Evolutionary conservation across 2,797 vertebrate species (phyloP).

Genomic region (Calcarius lapponicus): DNA sequence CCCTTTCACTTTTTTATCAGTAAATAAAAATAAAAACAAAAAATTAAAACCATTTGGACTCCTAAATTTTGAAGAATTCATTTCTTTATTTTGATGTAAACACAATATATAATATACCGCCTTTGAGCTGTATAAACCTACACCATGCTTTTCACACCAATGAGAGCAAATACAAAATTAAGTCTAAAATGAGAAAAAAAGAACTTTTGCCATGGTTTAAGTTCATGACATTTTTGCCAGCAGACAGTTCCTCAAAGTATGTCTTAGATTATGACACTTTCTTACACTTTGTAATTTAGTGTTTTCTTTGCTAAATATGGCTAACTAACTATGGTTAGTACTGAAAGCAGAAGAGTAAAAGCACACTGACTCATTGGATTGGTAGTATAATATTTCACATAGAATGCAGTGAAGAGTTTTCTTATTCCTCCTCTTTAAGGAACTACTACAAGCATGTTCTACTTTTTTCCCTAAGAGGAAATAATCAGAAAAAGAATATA

Average conservation of each 20-base stretch:
- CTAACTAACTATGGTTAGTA: slow-evolving; percentile 52
- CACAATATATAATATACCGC: neutral
- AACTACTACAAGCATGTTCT: neutral
- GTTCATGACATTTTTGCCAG: neutral
- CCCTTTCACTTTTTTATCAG: neutral
- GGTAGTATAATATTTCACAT: neutral
- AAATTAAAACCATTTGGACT: neutral
- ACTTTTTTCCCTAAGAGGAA: neutral
- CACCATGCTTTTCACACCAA: neutral
- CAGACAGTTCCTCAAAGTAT: slow-evolving; percentile 41
- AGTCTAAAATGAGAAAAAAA: neutral
- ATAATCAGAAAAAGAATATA: neutral
- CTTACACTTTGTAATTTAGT: slow-evolving; percentile 54
- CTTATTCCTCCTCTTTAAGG: slow-evolving; percentile 2
- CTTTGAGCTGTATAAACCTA: neutral
- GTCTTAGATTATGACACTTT: slow-evolving; percentile 8
- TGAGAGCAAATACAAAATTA: neutral
- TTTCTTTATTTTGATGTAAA: neutral
- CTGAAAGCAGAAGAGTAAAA: slow-evolving; percentile 50
- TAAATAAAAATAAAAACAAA: neutral
- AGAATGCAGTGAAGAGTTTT: neutral
- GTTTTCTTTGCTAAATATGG: slow-evolving; percentile 58
- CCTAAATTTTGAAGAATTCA: neutral
- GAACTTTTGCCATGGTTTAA: neutral
- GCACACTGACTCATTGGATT: neutral